Evolutionary conservation across 2,113 vertebrate species (phyloP), one percentile per base, ranked within the genome.

Genomic region (Lasiurus cinereus): DNA sequence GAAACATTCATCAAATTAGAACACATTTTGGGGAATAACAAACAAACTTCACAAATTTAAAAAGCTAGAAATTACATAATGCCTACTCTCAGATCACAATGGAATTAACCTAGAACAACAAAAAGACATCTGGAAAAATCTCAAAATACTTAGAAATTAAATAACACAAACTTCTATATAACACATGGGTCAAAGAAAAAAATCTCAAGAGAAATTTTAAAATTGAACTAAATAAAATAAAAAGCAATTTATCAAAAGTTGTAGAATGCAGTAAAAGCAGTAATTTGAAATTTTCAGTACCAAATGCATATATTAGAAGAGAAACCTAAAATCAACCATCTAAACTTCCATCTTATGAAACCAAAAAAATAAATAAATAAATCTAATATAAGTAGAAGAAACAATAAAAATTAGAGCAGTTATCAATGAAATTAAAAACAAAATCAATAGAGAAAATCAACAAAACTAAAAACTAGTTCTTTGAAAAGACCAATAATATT

Each of bases 401-500:
- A 46, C 7, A 88, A 70, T 50, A 62, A 78, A 92, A 93, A 84
- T 52, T 21, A 89, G 33, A 83, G 36, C 59, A 62, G 22, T 27
- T 74, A 74, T 54, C 52, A 85, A 56, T 67, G 7, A 88, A 46
- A 80, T 1, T 33, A 19, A 66, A 91, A 93, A 74, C 5, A 88
- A 93, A 88, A 43, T 73, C 54, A 93, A 73, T 8, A 62, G 74
- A 48, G 72, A 66, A 66, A 66, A 62, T 64, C 43, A 93, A 46
- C 36, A 70, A 74, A 59, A 88, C 43, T 21, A 54, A 79, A 95
- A 89, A 15, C 6, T 70, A 21, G 18, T 92, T 77, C 27, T 70
- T 69, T 88, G 62, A 70, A 92, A 95, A 88, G 24, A 72, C 62
- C 12, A 79, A 73, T 66, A 70, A 69, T 83, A 56, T 24, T 86